Evolutionary conservation across 2,113 vertebrate genomes (phyloP).

Genomic region (Stegostoma tigrinum): DNA sequence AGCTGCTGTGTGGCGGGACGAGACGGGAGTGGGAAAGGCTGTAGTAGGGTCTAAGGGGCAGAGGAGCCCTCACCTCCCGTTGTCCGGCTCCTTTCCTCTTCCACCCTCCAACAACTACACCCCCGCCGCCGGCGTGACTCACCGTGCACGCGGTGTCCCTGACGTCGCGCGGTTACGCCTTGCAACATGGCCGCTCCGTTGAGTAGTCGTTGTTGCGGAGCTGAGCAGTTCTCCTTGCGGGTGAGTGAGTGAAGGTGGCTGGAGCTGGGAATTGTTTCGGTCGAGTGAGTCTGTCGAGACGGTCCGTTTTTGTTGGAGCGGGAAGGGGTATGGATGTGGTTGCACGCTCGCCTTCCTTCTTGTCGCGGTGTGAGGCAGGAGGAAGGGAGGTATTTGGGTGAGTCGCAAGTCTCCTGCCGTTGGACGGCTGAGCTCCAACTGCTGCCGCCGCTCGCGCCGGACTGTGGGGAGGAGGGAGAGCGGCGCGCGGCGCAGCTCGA

Average conservation of each 20-base stretch:
- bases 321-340: no score
- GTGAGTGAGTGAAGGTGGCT: neutral
- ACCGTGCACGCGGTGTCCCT: neutral
- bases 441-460: neutral
- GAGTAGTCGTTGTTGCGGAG: neutral
- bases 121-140: neutral
- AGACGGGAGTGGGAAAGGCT: no score
- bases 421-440: neutral
- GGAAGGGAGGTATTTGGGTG: no score
- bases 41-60: no score
- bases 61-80: no score
- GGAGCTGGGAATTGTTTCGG: neutral
- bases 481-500: neutral
- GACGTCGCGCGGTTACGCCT: slow-evolving; percentile 28
- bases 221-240: neutral
- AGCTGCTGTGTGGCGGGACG: no score
- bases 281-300: neutral
- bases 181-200: slow-evolving; percentile 15
- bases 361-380: neutral
- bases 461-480: neutral
- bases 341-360: no score
- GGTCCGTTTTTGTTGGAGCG: neutral
- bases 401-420: neutral
- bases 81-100: no score
- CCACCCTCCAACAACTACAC: neutral